Conservation (phyloP, 2,113 vertebrate genomes). For the Brachypteracias leptosomus region DNA sequence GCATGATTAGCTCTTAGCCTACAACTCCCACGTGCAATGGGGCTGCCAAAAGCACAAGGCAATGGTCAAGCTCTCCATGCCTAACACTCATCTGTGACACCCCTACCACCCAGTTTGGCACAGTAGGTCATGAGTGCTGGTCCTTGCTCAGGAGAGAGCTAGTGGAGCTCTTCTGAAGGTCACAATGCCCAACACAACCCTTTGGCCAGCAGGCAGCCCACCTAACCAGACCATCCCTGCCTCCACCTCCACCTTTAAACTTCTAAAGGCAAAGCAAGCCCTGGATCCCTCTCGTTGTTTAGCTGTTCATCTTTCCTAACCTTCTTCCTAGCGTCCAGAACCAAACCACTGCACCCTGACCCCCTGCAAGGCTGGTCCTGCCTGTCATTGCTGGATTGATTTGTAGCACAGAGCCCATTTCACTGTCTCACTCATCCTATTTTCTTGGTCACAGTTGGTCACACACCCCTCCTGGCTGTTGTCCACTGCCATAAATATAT, state of each 20-base stretch:
- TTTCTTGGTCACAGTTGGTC: constrained; percentile 41
- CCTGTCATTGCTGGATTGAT: background rate
- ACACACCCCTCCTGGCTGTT: constrained; percentile 8
- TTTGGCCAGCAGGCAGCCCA: background rate
- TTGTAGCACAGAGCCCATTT: background rate
- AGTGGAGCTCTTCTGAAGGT: background rate
- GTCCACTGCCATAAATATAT: background rate
- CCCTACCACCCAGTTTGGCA: background rate
- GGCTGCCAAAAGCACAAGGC: background rate
- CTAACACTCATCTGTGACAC: background rate
- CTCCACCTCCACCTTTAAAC: background rate
- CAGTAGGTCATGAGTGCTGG: background rate
- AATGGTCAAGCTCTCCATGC: background rate
- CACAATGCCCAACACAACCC: rapidly evolving
- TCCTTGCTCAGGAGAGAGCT: background rate
- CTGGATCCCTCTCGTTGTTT: rapidly evolving
- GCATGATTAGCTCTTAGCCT: rapidly evolving
- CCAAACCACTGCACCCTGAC: background rate
- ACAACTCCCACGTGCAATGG: rapidly evolving
- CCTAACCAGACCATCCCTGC: background rate
- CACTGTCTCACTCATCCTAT: background rate
- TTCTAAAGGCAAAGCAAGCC: background rate
- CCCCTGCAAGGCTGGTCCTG: background rate
- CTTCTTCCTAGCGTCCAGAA: background rate
- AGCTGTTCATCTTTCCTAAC: background rate